These are phyloP conservation scores for Paraplagusia blochii DNA, from an alignment of 2,113 vertebrate genomes.

Conservation along the genomic window DNA sequence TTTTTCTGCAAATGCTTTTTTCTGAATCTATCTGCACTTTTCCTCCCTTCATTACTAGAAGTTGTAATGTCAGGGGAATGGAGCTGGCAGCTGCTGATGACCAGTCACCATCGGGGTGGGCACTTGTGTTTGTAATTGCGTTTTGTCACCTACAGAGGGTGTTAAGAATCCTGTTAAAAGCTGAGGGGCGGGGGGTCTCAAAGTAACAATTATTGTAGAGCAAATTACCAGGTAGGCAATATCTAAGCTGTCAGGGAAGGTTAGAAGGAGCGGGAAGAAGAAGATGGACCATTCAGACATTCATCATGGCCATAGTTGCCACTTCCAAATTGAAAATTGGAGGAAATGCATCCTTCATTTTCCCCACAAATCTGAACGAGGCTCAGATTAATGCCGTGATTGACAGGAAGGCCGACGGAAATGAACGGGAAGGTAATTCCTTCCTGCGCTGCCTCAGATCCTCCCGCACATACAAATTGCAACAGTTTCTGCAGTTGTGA, in stretches of 20 bases:
- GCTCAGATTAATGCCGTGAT: conserved; percentile 77
- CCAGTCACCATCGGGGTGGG: conserved; percentile 72
- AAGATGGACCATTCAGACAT: conserved; percentile 92
- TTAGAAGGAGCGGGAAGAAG: conserved; percentile 86
- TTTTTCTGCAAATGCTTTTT: conserved; percentile 82
- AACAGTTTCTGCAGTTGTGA: conserved; percentile 45
- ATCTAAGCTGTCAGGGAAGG: conserved; percentile 93
- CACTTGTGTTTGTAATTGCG: conserved; percentile 93
- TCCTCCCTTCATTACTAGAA: conserved; percentile 68
- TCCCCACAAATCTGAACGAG: conserved; percentile 80
- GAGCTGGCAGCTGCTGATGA: conserved; percentile 83
- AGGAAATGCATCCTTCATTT: conserved; percentile 79
- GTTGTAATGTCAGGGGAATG: conserved; percentile 74
- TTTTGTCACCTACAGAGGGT: conserved; percentile 99
- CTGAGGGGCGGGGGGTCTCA: conserved; percentile 83
- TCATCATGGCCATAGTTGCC: conserved; percentile 86
- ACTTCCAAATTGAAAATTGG: conserved; percentile 85
- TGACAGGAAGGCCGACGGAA: conserved; percentile 69
- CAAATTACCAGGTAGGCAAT: conserved; percentile 97
- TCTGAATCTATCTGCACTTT: conserved; percentile 67
- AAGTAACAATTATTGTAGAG: conserved; percentile 90
- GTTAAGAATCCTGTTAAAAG: conserved; percentile 96
- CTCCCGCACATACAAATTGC: conserved; percentile 26
- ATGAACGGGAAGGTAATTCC: conserved; percentile 66
- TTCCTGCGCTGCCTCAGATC: conserved; percentile 54